phyloP scores from a whole-genome alignment of 2,113 vertebrate genomes.

The Nansenia antarctica region DNA sequence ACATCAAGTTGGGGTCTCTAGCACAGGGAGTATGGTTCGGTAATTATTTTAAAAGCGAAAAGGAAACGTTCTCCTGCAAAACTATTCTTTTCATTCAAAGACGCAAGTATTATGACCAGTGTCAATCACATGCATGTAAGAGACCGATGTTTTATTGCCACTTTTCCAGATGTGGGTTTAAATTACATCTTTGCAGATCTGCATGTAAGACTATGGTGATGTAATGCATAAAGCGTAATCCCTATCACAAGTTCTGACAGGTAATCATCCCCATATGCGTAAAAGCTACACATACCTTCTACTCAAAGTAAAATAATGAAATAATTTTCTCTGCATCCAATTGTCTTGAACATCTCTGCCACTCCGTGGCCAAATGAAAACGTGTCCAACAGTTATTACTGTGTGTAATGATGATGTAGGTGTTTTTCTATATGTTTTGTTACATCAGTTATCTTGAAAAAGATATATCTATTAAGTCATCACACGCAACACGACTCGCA shows the following conservation, averaged over 20 bases:
- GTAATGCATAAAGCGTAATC: conserved; percentile 33
- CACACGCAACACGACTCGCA: not conserved
- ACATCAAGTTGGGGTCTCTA: conserved; percentile 70
- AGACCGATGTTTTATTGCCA: conserved; percentile 22
- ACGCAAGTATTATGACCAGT: conserved; percentile 22
- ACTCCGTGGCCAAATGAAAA: conserved; percentile 73
- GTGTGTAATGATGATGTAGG: not conserved
- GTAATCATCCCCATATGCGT: conserved; percentile 34
- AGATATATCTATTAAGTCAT: not conserved
- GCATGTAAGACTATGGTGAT: conserved; percentile 35
- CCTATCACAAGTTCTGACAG: conserved; percentile 42
- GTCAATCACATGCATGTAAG: conserved; percentile 39
- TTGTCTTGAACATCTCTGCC: conserved; percentile 78
- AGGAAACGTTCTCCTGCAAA: conserved; percentile 38
- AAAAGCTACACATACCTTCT: conserved; percentile 23
- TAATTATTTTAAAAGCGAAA: conserved; percentile 62
- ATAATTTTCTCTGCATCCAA: conserved; percentile 38
- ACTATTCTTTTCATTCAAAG: conserved; percentile 40
- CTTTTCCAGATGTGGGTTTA: conserved; percentile 29
- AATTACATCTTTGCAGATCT: conserved; percentile 30
- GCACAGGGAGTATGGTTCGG: conserved; percentile 50
- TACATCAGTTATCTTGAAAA: not conserved
- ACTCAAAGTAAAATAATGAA: conserved; percentile 13
- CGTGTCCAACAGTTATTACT: conserved; percentile 27
- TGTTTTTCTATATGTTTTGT: not conserved